Base-by-base conservation (phyloP, 2,797 vertebrate species). In the Labeo calbasu region DNA sequence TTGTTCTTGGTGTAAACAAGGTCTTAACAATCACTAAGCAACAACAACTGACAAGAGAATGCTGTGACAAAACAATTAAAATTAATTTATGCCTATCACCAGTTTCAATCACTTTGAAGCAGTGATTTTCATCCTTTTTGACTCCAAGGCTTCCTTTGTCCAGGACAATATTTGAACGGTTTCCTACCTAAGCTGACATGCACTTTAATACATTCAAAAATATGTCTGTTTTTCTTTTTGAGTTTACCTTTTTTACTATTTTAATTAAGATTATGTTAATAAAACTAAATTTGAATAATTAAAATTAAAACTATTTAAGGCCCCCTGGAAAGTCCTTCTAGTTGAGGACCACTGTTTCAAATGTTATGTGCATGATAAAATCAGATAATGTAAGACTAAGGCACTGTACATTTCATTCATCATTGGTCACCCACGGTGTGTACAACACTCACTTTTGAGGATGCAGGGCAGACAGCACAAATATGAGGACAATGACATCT, bases 381-480 rank as follows among this genome's bases (percentile, higher is more conserved):
- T 48, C 2, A 40, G 40, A 40, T 40, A 40, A 40, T 40, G 40
- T 40, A 8, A 40, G 40, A 40, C 40, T 40, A 8, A 40, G 40
- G 8, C 40, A 40, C 5, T 40, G 40, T 40, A 40, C 40, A 40
- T 61, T 17, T 40, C 12, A 59, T 40, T 1, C 11, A 1, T 40
- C 23, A n/a, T 9, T 32, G 19, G 32, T 46, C 15, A 79, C 19
- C 2, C 25, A 63, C 11, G 4, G 55, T 65, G 28, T 53, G 14
- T 36, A 25, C 28, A 32, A 25, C 66, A 92, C 96, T 90, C 94
- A 99, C 98, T 96, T 98, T 89, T 96, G 92, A 19, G 98, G 98
- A 91, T 96, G 96, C 91, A 99, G 87, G 0, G 98, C 96, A 11
- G 98, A 99, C 66, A 99, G 95, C 81, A 99, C 98, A 89, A 99